Percentiles rank a stretch among this genome's conserved stretches.
Conservation (phyloP, 2,888 invertebrate species). For the Spatulosminthurus flaviceps region DNA sequence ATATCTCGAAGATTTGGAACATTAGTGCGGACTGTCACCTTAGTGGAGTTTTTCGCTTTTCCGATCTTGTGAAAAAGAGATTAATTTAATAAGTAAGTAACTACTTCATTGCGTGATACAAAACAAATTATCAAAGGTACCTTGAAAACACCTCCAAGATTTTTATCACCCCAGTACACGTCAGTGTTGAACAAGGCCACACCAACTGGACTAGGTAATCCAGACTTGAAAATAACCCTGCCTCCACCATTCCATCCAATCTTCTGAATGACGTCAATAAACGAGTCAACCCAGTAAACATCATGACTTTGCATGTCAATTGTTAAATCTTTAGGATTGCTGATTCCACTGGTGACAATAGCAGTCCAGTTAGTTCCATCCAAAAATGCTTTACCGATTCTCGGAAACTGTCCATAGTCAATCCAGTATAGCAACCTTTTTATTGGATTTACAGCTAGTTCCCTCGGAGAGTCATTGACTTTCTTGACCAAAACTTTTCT, state of each 20-base stretch:
- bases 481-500: slow-evolving; percentile 91
- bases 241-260: slow-evolving; percentile 85
- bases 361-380: slow-evolving; percentile 89
- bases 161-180: slow-evolving; percentile 95
- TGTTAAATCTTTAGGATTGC: slow-evolving; percentile 87
- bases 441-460: slow-evolving; percentile 96
- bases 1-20: slow-evolving; percentile 86
- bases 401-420: slow-evolving; percentile 95
- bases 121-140: slow-evolving; percentile 66
- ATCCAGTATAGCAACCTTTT: slow-evolving; percentile 93
- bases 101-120: too few species aligned
- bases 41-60: slow-evolving; percentile 38
- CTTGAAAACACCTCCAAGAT: slow-evolving; percentile 83
- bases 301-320: slow-evolving; percentile 94
- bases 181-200: slow-evolving; percentile 84
- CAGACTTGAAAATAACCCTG: slow-evolving; percentile 80
- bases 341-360: slow-evolving; percentile 89
- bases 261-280: slow-evolving; percentile 92
- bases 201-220: slow-evolving; percentile 93
- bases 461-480: slow-evolving; percentile 90
- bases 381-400: slow-evolving; percentile 86
- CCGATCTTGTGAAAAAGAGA: slow-evolving; percentile 32
- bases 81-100: background rate
- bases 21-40: slow-evolving; percentile 45
- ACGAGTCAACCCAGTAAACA: slow-evolving; percentile 97